Evolutionary conservation across 2,797 vertebrate genomes (phyloP).

Genomic region (Malacoraja senta): DNA sequence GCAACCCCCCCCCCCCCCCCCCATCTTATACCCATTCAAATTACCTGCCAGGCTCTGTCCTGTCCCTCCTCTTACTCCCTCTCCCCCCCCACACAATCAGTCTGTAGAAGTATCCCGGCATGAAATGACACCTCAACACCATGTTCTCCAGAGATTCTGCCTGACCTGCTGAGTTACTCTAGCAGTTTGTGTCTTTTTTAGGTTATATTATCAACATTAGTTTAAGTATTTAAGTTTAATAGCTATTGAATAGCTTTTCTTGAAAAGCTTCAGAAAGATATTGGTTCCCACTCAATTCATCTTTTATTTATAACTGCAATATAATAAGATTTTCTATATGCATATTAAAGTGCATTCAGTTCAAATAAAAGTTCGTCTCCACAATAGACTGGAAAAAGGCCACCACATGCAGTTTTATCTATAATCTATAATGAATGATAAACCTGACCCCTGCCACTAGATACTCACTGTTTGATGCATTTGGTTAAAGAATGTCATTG

Average conservation of each 20-base stretch:
- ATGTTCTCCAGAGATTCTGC: too few relatives aligned
- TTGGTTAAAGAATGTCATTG: slow-evolving; percentile 54
- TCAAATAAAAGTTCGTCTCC: slow-evolving; percentile 61
- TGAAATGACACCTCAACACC: too few relatives aligned
- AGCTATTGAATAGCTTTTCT: not conserved
- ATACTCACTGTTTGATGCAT: slow-evolving; percentile 54
- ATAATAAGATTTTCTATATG: slow-evolving; percentile 54
- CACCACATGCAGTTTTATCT: slow-evolving; percentile 47
- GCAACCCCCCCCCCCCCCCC: too few relatives aligned
- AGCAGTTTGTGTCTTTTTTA: too few relatives aligned
- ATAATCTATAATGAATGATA: slow-evolving; percentile 43
- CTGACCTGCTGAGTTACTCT: too few relatives aligned
- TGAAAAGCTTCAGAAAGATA: not conserved
- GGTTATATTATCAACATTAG: not conserved
- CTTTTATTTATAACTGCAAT: slow-evolving; percentile 35
- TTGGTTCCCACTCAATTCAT: not conserved
- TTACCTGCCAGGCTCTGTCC: too few relatives aligned
- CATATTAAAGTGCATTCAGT: slow-evolving; percentile 57
- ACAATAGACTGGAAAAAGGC: slow-evolving; percentile 59
- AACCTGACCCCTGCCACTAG: slow-evolving; percentile 52
- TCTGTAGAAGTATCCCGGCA: too few relatives aligned
- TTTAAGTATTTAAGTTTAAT: slow-evolving; percentile 2
- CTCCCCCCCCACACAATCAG: too few relatives aligned
- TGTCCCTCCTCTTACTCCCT: too few relatives aligned
- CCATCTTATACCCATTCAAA: too few relatives aligned